Evolutionary conservation across 2,888 invertebrate genomes (phyloP), one percentile per base, ranked within the genome.

Genomic region (Macroteleia sp.): DNA sequence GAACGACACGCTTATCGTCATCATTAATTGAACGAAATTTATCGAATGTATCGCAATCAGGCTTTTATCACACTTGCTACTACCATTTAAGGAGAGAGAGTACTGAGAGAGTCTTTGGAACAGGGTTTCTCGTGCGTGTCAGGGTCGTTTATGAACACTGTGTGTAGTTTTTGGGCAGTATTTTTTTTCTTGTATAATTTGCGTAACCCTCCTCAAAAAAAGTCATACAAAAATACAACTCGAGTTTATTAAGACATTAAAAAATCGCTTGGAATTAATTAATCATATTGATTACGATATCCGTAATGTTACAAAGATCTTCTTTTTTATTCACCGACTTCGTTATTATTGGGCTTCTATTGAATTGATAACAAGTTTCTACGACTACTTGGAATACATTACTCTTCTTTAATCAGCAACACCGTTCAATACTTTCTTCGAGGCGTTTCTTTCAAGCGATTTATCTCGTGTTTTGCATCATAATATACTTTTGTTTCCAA

Each of bases 81-180:
- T 61, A 59, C 85, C 85, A 80, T 86, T 85, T 84, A 86, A 82
- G 85, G 85, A 83, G 85, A 82, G 85, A 86, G 84, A 85, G 85
- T 71, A 73, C 75, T 19, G 2, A 17, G 22, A 52, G n/a, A n/a
- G n/a, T n/a, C n/a, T n/a, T n/a, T n/a, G n/a, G n/a, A n/a, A n/a
- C n/a, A n/a, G n/a, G n/a, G n/a, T n/a, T 42, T 41, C 32, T 71
- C 70, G 66, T 59, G 54, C 59, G 32, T 78, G 74, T 74, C 74
- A 75, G 69, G 70, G 74, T 69, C 69, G 22, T 48, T 56, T 66
- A n/a, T n/a, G n/a, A n/a, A n/a, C n/a, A n/a, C n/a, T n/a, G n/a
- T n/a, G n/a, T n/a, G n/a, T n/a, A n/a, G n/a, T n/a, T n/a, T n/a
- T n/a, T n/a, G n/a, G n/a, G n/a, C n/a, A n/a, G n/a, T n/a, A n/a